Percentiles rank a stretch among this genome's conserved stretches.
Evolutionary conservation across 2,113 vertebrate species (phyloP).

Genomic region (Eupsittula cactorum): DNA sequence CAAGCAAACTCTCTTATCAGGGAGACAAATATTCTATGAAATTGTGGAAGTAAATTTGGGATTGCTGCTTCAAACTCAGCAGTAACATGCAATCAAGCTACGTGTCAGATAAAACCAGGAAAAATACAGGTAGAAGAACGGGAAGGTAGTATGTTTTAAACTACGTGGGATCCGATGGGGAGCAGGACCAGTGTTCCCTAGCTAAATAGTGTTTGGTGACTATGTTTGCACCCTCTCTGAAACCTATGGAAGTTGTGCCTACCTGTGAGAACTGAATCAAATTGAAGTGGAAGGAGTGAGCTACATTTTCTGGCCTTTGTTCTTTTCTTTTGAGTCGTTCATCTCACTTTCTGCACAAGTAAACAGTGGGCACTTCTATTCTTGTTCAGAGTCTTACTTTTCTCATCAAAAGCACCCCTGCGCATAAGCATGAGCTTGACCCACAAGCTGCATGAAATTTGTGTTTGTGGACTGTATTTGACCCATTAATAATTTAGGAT

Average conservation of each 20-base stretch:
- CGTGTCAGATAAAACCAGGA: neutral
- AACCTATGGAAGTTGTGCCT: neutral
- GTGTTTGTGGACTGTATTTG: neutral
- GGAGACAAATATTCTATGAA: neutral
- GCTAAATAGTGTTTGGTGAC: fast-evolving
- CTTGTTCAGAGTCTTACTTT: neutral
- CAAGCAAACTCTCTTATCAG: neutral
- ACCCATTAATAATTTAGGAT: neutral
- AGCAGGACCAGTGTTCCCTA: neutral
- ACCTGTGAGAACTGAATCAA: neutral
- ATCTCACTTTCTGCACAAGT: neutral
- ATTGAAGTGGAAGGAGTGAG: neutral
- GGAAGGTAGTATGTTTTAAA: neutral
- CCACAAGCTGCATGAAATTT: neutral
- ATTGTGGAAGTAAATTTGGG: neutral
- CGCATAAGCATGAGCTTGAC: neutral
- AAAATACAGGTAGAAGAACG: neutral
- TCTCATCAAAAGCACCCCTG: neutral
- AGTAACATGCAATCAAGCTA: neutral
- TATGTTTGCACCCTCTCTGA: neutral
- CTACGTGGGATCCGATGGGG: neutral
- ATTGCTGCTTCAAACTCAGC: neutral
- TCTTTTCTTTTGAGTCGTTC: neutral
- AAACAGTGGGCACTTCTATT: neutral
- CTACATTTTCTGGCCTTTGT: neutral